Conservation (phyloP, 2,797 vertebrate species). For the Centroberyx gerrardi region DNA sequence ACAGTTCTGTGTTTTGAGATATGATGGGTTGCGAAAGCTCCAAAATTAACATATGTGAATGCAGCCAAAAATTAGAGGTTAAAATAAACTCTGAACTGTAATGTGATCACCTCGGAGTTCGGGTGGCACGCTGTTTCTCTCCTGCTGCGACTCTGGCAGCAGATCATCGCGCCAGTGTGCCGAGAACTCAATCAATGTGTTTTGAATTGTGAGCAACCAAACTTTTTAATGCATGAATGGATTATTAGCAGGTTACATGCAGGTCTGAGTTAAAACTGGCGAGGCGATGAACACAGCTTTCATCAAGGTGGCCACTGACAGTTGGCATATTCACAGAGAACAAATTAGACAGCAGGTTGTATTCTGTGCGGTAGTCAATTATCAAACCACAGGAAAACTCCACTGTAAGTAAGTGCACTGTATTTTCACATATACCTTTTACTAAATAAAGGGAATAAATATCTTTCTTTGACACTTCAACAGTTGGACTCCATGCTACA, state of each 20-base stretch:
- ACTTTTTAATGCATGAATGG: conserved; percentile 72
- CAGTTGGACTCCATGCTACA: no score
- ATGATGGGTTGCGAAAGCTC: no score
- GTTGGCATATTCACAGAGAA: neutral
- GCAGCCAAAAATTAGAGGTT: neutral
- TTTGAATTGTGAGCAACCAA: conserved; percentile 77
- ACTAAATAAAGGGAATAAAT: neutral
- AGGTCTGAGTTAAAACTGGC: conserved; percentile 43
- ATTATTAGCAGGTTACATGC: conserved; percentile 65
- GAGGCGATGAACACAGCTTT: neutral
- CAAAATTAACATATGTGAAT: neutral
- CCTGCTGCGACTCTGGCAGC: conserved; percentile 67
- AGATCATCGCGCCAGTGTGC: conserved; percentile 65
- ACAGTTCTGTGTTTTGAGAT: no score
- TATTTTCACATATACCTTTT: neutral
- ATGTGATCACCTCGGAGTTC: conserved; percentile 49
- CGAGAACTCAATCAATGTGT: conserved; percentile 65
- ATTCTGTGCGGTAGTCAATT: neutral
- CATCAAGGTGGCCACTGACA: neutral
- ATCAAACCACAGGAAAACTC: conserved; percentile 37
- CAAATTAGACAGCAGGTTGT: neutral
- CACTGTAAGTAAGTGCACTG: conserved; percentile 10
- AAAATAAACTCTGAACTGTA: conserved; percentile 44
- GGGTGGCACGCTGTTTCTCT: conserved; percentile 49
- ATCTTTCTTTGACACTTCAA: neutral